Evolutionary conservation across 2,113 vertebrate species (phyloP).

Genomic region (Phaethornis superciliosus): DNA sequence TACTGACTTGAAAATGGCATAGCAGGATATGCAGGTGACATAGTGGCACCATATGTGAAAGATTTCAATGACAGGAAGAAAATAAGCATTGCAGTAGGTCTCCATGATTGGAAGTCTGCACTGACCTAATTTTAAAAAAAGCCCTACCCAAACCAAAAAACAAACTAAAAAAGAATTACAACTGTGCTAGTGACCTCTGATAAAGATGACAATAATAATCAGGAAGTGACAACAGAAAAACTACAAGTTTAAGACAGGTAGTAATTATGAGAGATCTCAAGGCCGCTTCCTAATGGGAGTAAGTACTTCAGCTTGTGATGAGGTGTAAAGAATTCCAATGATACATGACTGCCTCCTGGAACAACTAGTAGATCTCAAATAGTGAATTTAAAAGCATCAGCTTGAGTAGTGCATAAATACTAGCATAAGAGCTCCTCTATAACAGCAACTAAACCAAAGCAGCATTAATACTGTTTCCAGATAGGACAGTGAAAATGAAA

Average conservation of each 20-base stretch:
- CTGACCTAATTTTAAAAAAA: background rate
- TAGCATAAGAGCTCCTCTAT: background rate
- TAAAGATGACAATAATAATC: background rate
- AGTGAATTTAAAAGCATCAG: background rate
- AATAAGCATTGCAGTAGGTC: background rate
- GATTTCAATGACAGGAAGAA: background rate
- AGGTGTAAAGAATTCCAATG: background rate
- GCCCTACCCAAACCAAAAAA: background rate
- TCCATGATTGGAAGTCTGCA: background rate
- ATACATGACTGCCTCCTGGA: background rate
- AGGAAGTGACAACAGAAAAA: background rate
- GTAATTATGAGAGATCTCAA: background rate
- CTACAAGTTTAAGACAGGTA: background rate
- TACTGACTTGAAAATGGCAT: background rate
- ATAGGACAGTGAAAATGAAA: background rate
- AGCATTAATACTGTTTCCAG: background rate
- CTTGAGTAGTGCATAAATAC: background rate
- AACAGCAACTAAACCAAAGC: background rate
- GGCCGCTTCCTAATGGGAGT: background rate
- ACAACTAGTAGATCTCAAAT: background rate
- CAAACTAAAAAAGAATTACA: background rate
- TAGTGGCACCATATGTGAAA: background rate
- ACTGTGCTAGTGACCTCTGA: background rate
- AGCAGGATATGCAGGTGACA: background rate
- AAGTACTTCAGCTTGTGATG: background rate